phyloP scores from a whole-genome alignment of 2,888 invertebrate species.

The Alitta virens region DNA sequence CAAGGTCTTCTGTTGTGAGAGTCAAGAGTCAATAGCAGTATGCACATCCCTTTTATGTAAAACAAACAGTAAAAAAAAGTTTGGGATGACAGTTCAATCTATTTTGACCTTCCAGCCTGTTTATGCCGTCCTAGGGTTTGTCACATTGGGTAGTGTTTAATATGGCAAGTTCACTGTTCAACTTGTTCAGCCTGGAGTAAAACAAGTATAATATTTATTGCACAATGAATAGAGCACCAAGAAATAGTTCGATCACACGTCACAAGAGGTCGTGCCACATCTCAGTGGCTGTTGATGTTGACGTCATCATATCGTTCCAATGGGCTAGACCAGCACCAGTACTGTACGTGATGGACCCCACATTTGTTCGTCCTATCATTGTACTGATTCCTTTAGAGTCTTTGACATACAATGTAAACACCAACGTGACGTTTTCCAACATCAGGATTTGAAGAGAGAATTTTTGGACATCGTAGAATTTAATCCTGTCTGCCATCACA shows the following conservation, averaged over 20 bases:
- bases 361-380: conserved; percentile 9
- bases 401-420: conserved; percentile 10
- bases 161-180: too few relatives aligned
- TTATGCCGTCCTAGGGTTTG: too few relatives aligned
- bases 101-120: too few relatives aligned
- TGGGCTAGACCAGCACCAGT: conserved; percentile 16
- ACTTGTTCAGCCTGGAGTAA: too few relatives aligned
- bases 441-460: not conserved
- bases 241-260: not conserved
- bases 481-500: not conserved
- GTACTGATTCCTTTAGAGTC: not conserved
- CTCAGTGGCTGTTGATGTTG: not conserved
- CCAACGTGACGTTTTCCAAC: conserved; percentile 3
- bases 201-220: too few relatives aligned
- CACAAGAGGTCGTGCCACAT: conserved; percentile 19
- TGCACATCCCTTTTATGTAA: too few relatives aligned
- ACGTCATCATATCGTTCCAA: conserved; percentile 16
- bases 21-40: too few relatives aligned
- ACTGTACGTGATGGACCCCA: conserved; percentile 16
- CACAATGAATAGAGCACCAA: too few relatives aligned
- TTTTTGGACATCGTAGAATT: conserved; percentile 1
- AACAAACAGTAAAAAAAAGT: too few relatives aligned
- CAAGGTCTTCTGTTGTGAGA: too few relatives aligned
- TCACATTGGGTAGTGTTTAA: too few relatives aligned
- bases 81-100: too few relatives aligned